phyloP scores from a whole-genome alignment of 2,888 invertebrate species.

The Lasioglossum villosulum region DNA sequence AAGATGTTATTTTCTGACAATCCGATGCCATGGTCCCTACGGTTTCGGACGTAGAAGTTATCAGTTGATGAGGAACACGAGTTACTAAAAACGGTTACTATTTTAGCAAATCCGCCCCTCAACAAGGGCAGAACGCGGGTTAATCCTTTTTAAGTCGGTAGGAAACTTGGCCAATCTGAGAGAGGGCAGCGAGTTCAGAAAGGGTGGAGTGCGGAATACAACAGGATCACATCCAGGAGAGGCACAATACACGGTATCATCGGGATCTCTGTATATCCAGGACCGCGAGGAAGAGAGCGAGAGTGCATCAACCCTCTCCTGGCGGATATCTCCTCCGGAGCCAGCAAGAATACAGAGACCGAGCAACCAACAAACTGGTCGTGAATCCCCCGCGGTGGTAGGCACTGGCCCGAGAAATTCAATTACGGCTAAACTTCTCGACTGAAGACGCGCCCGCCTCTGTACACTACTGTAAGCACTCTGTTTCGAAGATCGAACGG shows the following conservation, averaged over 20 bases:
- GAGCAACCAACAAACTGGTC: conserved; percentile 65
- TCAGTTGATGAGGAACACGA: not conserved
- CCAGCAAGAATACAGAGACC: conserved; percentile 63
- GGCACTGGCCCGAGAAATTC: conserved; percentile 84
- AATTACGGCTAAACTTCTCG: conserved; percentile 84
- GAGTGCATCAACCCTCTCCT: conserved; percentile 69
- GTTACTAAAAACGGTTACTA: not conserved
- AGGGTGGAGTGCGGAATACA: not conserved
- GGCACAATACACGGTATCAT: conserved; percentile 64
- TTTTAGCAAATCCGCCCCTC: not conserved
- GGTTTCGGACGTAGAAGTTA: not conserved
- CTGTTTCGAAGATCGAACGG: conserved; percentile 72
- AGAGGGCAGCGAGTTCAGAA: not conserved
- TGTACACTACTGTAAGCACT: conserved; percentile 73
- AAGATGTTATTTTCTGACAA: not conserved
- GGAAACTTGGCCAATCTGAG: conserved; percentile 1
- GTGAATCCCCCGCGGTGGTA: conserved; percentile 77
- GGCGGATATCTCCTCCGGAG: conserved; percentile 6
- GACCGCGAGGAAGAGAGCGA: conserved; percentile 37
- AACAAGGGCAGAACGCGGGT: not conserved
- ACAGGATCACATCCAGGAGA: conserved; percentile 46
- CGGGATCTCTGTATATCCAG: conserved; percentile 64
- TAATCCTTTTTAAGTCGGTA: not conserved
- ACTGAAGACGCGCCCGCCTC: conserved; percentile 75
- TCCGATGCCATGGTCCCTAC: not conserved